Percentiles rank a stretch among this genome's conserved stretches.
phyloP scores from a whole-genome alignment of 2,888 invertebrate species.

The Diabrotica balteata region DNA sequence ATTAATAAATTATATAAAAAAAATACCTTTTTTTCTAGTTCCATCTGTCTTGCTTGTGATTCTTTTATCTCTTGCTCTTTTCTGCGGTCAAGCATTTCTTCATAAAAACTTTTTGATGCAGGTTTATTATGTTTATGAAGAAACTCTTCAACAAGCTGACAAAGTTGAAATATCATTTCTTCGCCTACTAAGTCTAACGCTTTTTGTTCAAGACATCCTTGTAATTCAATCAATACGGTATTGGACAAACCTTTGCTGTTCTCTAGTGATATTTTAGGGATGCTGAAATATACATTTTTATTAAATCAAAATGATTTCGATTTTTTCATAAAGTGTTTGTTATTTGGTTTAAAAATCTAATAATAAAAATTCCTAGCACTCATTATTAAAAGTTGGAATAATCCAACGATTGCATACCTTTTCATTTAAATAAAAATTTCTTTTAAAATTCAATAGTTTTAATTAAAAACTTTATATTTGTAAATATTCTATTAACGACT shows the following conservation, averaged over 20 bases:
- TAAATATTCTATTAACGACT: no score
- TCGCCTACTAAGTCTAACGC: constrained; percentile 72
- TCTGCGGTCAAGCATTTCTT: constrained; percentile 84
- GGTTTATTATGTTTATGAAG: constrained; percentile 83
- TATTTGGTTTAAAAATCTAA: no score
- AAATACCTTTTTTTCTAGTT: constrained; percentile 71
- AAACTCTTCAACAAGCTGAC: constrained; percentile 80
- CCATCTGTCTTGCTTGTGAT: constrained; percentile 67
- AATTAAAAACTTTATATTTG: no score
- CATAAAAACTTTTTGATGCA: constrained; percentile 82
- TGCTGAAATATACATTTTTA: constrained; percentile 53
- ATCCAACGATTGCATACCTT: no score
- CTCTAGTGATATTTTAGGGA: constrained; percentile 73
- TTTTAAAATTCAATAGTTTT: no score
- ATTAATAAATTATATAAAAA: constrained; percentile 1
- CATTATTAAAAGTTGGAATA: no score
- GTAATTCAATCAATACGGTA: constrained; percentile 69
- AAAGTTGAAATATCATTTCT: constrained; percentile 87
- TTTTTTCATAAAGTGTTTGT: no score
- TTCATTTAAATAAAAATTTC: no score
- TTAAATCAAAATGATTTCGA: no score
- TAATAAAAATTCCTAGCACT: no score
- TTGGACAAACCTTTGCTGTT: constrained; percentile 83
- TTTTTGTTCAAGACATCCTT: constrained; percentile 67
- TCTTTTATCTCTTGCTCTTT: constrained; percentile 71